Evolutionary conservation across 2,797 vertebrate genomes (phyloP).

Genomic region (Lates japonicus): DNA sequence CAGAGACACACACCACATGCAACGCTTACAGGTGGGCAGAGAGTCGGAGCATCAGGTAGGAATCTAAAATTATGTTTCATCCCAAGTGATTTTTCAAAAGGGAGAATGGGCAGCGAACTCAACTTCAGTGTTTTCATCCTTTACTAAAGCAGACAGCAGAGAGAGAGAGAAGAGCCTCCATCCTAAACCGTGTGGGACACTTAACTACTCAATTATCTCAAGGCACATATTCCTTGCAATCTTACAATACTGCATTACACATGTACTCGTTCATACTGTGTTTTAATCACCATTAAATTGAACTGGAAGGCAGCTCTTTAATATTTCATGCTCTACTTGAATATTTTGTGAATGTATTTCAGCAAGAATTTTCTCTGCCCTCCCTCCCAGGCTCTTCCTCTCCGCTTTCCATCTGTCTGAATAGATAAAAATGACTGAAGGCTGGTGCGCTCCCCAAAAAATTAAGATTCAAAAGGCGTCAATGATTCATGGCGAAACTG

Average conservation of each 20-base stretch:
- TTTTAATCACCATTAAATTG: constrained; percentile 57
- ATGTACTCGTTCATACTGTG: constrained; percentile 35
- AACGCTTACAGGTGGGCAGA: constrained; percentile 20
- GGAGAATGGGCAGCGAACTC: neutral
- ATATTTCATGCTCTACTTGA: constrained; percentile 54
- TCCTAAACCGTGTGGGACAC: constrained; percentile 17
- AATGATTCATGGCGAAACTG: neutral
- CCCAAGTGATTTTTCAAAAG: neutral
- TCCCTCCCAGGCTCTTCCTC: neutral
- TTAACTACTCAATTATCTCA: constrained; percentile 37
- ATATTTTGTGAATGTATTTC: constrained; percentile 39
- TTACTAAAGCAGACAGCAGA: constrained; percentile 9
- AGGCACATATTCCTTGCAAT: constrained; percentile 11
- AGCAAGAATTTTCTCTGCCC: constrained; percentile 18
- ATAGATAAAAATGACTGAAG: constrained; percentile 14
- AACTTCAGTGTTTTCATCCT: constrained; percentile 8
- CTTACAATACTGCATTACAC: constrained; percentile 36
- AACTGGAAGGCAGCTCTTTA: constrained; percentile 42
- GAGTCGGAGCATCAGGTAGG: neutral
- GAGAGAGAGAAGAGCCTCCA: constrained; percentile 1
- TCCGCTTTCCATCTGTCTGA: constrained; percentile 30
- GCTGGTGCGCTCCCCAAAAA: neutral
- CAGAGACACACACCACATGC: constrained; percentile 35
- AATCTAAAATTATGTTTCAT: constrained; percentile 12
- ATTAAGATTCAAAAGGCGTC: neutral